Conservation (phyloP, 2,113 vertebrate genomes). For the Trogon surrucura region DNA sequence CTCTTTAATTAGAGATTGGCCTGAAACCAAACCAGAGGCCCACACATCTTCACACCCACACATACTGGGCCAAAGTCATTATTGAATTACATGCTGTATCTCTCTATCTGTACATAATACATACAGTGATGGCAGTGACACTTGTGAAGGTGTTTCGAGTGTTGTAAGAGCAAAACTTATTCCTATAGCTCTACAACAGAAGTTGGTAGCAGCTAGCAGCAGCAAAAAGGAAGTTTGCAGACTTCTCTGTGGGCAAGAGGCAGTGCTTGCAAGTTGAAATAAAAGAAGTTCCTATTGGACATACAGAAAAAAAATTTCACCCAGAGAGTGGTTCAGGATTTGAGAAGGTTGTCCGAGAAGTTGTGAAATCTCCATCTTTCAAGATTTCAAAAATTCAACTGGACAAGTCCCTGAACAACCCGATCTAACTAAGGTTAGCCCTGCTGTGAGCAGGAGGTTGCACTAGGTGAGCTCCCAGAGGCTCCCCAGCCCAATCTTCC, state of each 20-base stretch:
- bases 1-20: constrained; percentile 57
- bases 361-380: background rate
- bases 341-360: background rate
- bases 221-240: background rate
- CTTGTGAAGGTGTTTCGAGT: background rate
- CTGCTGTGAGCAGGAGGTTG: background rate
- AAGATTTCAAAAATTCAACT: background rate
- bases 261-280: background rate
- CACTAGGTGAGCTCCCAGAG: background rate
- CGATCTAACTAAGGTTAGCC: background rate
- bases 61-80: constrained; percentile 36
- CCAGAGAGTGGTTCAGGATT: background rate
- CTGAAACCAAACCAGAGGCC: constrained; percentile 34
- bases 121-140: background rate
- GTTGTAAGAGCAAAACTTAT: background rate
- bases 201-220: background rate
- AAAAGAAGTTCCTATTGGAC: background rate
- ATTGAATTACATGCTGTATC: constrained; percentile 8
- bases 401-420: background rate
- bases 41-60: constrained; percentile 15
- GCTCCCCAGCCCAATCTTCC: background rate
- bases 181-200: background rate
- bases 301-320: background rate
- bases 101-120: background rate
- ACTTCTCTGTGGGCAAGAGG: background rate